These are phyloP conservation scores for Notechis scutatus DNA, from an alignment of 2,113 vertebrate genomes.

Conservation along the genomic window DNA sequence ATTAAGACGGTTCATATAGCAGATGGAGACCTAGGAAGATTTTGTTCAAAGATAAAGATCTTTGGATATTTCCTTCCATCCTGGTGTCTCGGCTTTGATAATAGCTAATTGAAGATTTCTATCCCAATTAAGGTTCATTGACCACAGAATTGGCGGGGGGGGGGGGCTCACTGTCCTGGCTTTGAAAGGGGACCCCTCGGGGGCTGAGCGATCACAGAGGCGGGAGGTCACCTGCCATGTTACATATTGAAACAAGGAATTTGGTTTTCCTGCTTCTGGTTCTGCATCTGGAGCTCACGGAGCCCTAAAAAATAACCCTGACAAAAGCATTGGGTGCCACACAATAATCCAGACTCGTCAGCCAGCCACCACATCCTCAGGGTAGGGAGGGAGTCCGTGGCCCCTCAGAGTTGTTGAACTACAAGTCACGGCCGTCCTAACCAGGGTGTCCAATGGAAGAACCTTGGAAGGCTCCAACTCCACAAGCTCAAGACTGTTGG, in stretches of 20 bases:
- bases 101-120: constrained; percentile 58
- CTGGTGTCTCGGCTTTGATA: constrained; percentile 63
- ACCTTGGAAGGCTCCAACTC: background rate
- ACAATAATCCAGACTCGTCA: background rate
- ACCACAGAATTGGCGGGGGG: constrained; percentile 15
- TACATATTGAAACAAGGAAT: background rate
- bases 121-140: constrained; percentile 45
- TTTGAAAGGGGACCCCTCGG: background rate
- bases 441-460: background rate
- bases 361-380: background rate
- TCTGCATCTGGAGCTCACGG: background rate
- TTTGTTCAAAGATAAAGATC: constrained; percentile 68
- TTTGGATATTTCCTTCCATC: constrained; percentile 62
- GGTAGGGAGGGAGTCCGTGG: background rate
- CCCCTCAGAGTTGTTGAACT: background rate
- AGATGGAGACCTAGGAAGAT: constrained; percentile 61
- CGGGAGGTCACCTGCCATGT: background rate
- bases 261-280: background rate
- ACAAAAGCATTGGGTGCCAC: background rate
- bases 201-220: background rate
- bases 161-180: constrained; percentile 21
- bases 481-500: background rate
- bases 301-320: background rate
- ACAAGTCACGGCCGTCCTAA: background rate
- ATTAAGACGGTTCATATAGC: constrained; percentile 66